Evolutionary conservation across 2,888 invertebrate genomes (phyloP), one percentile per base, ranked within the genome.

Genomic region (Morpho helenor): DNA sequence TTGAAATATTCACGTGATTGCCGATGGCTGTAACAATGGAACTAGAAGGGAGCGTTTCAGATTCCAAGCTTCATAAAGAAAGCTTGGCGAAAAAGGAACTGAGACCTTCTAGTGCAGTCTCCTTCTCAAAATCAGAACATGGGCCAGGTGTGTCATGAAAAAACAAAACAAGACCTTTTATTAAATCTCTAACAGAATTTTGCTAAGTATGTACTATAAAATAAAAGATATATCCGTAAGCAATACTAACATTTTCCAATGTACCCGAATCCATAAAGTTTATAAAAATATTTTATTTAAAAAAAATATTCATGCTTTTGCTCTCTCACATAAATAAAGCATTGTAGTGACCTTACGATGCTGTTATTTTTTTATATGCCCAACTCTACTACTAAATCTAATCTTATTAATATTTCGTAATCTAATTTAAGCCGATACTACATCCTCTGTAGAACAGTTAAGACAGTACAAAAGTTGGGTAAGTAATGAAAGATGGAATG

Each of bases 401-500:
- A 4, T 43, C 3, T 43, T 43, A n/a, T n/a, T 43, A 43, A 8
- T 43, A n/a, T 9, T 43, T 42, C 7, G 22, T 39, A 8, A 52
- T 56, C 31, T 51, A 16, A 8, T 63, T 60, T 48, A 49, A 62
- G 62, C 65, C 73, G 79, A 84, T 71, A 68, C 75, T 42, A 68
- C 83, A 10, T 69, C 79, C 45, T 87, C 91, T 7, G 75, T 75
- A 48, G 91, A 91, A 49, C 89, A 88, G 71, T 70, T 91, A 48
- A 90, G 79, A 60, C 87, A 89, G 59, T 91, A 80, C 69, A 90
- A 82, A 67, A 84, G 84, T 64, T 93, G 93, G 87, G 93, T 94
- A 49, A 92, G 92, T 62, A 91, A 90, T 48, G 94, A 95, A 8
- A 86, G 94, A 73, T 91, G 95, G 87, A 91, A 91, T 73, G 93